Conservation (phyloP, 2,113 vertebrate species). For the Trichomycterus rosablanca region DNA sequence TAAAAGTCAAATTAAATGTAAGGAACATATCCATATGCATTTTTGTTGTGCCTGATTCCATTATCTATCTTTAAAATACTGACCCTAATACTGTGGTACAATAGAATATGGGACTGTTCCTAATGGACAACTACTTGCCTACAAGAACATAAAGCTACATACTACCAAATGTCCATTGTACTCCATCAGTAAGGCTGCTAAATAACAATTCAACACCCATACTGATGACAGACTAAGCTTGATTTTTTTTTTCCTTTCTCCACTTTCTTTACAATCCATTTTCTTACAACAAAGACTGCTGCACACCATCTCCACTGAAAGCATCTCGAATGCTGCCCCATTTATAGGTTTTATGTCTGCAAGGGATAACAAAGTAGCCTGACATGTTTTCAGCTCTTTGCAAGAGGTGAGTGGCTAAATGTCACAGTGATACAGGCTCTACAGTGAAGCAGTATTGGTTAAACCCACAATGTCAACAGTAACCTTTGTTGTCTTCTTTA, state of each 20-base stretch:
- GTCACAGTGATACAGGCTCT: constrained; percentile 33
- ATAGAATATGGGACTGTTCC: too few species aligned
- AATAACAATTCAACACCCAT: too few species aligned
- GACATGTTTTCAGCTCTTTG: constrained; percentile 29
- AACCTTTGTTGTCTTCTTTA: constrained; percentile 39
- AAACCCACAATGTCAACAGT: constrained; percentile 35
- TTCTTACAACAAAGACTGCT: constrained; percentile 1
- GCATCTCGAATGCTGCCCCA: constrained; percentile 2
- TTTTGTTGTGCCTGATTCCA: too few species aligned
- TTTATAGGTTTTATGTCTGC: constrained; percentile 32
- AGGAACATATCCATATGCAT: too few species aligned
- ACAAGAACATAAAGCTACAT: background rate
- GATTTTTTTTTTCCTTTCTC: background rate
- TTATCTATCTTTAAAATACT: too few species aligned
- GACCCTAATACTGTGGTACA: too few species aligned
- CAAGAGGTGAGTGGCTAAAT: constrained; percentile 30
- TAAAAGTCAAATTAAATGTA: too few species aligned
- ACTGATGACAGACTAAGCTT: background rate
- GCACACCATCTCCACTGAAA: background rate
- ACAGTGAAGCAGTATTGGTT: constrained; percentile 25
- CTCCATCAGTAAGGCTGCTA: too few species aligned
- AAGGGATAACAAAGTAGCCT: constrained; percentile 32
- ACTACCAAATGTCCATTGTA: background rate
- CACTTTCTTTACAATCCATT: constrained; percentile 10
- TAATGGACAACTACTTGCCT: too few species aligned